phyloP scores from a whole-genome alignment of 2,113 vertebrate species.

The Puma concolor region DNA sequence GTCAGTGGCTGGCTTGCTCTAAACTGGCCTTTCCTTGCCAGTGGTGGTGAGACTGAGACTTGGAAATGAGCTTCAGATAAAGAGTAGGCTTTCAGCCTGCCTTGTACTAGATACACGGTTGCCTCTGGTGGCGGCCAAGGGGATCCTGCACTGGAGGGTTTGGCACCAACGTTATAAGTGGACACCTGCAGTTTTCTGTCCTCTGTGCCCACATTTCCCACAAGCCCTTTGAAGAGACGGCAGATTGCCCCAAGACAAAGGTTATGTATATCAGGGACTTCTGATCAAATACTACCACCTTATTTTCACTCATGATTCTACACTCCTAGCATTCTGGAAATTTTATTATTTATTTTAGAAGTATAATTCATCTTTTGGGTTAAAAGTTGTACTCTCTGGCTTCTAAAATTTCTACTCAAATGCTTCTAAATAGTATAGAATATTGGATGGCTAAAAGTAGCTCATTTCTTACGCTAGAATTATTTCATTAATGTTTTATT shows the following conservation, averaged over 20 bases:
- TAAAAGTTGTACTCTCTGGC: neutral
- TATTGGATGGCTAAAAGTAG: neutral
- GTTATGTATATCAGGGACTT: neutral
- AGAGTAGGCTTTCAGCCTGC: neutral
- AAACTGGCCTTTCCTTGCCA: neutral
- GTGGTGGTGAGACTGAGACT: neutral
- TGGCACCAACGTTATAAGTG: neutral
- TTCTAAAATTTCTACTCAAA: constrained; percentile 40
- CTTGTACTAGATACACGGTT: neutral
- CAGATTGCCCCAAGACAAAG: constrained; percentile 6
- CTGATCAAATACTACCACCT: neutral
- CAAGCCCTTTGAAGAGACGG: neutral
- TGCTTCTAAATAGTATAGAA: constrained; percentile 4
- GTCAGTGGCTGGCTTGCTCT: neutral
- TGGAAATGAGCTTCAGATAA: neutral
- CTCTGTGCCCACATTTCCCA: neutral
- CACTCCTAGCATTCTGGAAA: neutral
- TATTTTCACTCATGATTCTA: constrained; percentile 1
- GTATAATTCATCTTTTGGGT: neutral
- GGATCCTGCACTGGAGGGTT: neutral
- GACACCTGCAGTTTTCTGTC: neutral
- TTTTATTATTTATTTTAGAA: constrained; percentile 27
- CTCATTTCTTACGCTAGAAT: neutral
- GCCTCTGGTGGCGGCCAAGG: neutral
- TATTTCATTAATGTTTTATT: neutral